phyloP scores from a whole-genome alignment of 2,888 invertebrate genomes.

The Epirrita christyi region DNA sequence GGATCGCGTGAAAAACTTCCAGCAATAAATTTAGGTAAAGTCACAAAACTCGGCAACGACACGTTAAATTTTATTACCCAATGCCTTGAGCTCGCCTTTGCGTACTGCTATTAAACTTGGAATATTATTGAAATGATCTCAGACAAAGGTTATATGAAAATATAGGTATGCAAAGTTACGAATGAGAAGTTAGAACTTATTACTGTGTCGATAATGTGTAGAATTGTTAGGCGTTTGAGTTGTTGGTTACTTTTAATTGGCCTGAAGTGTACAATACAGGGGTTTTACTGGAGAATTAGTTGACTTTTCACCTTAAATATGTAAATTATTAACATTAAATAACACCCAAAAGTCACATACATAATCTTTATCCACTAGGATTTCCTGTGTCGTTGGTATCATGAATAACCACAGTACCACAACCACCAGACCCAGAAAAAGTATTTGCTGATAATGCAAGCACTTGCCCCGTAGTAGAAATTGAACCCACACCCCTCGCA shows the following conservation, averaged over 20 bases:
- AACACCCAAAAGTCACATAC: no score
- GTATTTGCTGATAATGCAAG: no score
- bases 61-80: slow-evolving; percentile 76
- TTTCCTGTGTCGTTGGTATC: no score
- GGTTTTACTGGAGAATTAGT: no score
- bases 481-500: no score
- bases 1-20: slow-evolving; percentile 72
- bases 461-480: no score
- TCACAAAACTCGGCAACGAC: slow-evolving; percentile 71
- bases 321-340: no score
- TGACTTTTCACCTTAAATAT: no score
- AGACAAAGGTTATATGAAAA: slow-evolving; percentile 65
- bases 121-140: slow-evolving; percentile 78
- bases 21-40: slow-evolving; percentile 69
- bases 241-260: slow-evolving; percentile 33
- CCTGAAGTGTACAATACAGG: slow-evolving; percentile 18
- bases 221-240: slow-evolving; percentile 35
- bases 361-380: no score
- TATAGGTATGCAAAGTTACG: slow-evolving; percentile 53
- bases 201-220: slow-evolving; percentile 51
- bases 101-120: slow-evolving; percentile 72
- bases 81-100: slow-evolving; percentile 56
- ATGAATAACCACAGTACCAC: no score
- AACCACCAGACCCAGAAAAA: no score
- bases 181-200: slow-evolving; percentile 49